These are phyloP conservation scores for Polydrusus pterygomalis DNA, from an alignment of 2,888 invertebrate genomes.

Conservation along the genomic window DNA sequence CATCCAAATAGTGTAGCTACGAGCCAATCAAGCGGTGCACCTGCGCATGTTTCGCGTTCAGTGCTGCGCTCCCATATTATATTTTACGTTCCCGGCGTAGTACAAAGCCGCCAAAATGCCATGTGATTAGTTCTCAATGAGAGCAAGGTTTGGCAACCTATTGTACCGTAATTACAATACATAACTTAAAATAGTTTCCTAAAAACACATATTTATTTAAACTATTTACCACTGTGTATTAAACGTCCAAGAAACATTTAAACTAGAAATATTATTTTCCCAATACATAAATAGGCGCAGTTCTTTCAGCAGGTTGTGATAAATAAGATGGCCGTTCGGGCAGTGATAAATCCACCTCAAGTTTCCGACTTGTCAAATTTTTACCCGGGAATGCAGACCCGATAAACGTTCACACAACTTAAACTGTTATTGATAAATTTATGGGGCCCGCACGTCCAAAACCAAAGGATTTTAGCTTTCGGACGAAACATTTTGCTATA, in stretches of 20 bases:
- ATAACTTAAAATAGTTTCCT: too few species aligned
- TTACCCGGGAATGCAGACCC: slow-evolving; percentile 13
- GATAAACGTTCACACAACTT: slow-evolving; percentile 3
- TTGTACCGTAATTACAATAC: too few species aligned
- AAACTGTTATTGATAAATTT: slow-evolving; percentile 12
- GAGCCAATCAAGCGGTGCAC: too few species aligned
- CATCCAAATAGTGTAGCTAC: too few species aligned
- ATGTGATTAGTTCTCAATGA: too few species aligned
- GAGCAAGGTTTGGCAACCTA: too few species aligned
- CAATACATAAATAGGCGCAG: neutral
- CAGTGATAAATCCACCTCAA: slow-evolving; percentile 7
- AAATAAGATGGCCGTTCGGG: slow-evolving; percentile 6
- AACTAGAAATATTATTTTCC: neutral
- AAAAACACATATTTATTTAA: too few species aligned
- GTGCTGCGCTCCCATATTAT: too few species aligned
- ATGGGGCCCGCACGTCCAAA: slow-evolving; percentile 10
- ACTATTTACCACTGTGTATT: too few species aligned
- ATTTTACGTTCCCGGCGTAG: too few species aligned
- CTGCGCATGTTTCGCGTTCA: too few species aligned
- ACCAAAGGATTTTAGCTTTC: slow-evolving; percentile 23
- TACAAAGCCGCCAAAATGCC: too few species aligned
- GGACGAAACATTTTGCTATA: slow-evolving; percentile 21
- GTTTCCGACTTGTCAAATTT: slow-evolving; percentile 24
- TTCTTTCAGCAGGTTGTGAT: neutral
- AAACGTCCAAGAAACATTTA: neutral